A percentile compares a stretch with the other conserved stretches of the same genome.
Conservation (phyloP, 2,113 vertebrate species). For the Zapornia atra region DNA sequence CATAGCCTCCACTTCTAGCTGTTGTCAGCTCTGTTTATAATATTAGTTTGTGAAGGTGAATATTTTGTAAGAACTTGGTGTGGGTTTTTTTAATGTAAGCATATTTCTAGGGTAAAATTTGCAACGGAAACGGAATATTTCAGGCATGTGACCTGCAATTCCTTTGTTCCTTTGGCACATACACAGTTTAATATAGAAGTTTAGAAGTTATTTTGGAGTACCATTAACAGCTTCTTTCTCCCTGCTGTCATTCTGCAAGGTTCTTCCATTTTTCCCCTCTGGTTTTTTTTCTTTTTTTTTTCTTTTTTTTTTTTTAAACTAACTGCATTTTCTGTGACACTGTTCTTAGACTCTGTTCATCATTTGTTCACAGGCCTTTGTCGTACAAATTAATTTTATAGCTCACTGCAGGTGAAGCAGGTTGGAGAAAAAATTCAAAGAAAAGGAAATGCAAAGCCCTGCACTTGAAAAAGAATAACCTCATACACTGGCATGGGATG, state of each 20-base stretch:
- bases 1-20: background rate
- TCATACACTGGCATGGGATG: background rate
- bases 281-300: no score
- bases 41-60: background rate
- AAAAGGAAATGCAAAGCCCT: background rate
- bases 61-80: background rate
- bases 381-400: background rate
- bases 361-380: background rate
- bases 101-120: background rate
- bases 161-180: background rate
- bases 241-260: background rate
- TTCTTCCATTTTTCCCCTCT: background rate
- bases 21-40: background rate
- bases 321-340: background rate
- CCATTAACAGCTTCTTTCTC: background rate
- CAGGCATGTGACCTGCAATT: background rate
- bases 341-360: background rate
- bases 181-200: background rate
- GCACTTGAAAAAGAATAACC: background rate
- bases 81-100: background rate
- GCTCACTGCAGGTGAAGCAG: background rate
- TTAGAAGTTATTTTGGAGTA: background rate
- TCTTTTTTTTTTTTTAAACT: no score
- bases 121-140: background rate
- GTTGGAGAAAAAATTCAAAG: background rate